A percentile compares a stretch with the other conserved stretches of the same genome.
Evolutionary conservation across 1,140 invertebrate genomes (phyloP).

Genomic region (Apis cerana): DNA sequence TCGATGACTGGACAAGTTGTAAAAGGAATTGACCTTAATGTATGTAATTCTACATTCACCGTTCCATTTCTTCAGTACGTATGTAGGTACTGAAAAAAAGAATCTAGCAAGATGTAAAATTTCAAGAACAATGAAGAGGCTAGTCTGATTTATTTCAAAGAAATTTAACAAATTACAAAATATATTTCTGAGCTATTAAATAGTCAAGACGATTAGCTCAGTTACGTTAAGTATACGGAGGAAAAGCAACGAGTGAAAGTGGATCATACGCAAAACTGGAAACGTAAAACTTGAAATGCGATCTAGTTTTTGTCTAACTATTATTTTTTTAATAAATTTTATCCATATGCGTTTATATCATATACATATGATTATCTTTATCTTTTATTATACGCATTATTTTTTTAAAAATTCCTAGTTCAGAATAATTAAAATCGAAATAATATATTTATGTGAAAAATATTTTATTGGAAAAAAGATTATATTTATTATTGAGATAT

Average conservation of each 20-base stretch:
- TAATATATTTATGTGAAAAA: conserved; percentile 1
- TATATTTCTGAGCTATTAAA: background rate
- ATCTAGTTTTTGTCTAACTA: background rate
- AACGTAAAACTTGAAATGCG: background rate
- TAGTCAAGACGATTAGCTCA: background rate
- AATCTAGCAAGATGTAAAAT: no score
- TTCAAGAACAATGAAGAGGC: no score
- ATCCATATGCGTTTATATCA: background rate
- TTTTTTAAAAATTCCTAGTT: no score
- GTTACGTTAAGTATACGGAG: background rate
- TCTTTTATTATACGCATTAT: no score
- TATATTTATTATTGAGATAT: background rate
- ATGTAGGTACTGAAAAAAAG: background rate
- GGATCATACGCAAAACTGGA: background rate
- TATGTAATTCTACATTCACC: background rate
- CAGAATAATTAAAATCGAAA: background rate
- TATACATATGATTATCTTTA: no score
- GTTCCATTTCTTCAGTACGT: background rate
- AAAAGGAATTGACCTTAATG: conserved; percentile 27
- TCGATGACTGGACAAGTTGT: background rate
- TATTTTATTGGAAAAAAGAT: conserved; percentile 48
- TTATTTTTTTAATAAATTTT: background rate
- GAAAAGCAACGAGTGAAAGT: conserved; percentile 25
- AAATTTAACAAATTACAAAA: background rate
- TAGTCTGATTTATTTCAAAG: background rate